Conservation (phyloP, 53 echinoderm and acorn worm genomes). For the Arbacia lixula region DNA sequence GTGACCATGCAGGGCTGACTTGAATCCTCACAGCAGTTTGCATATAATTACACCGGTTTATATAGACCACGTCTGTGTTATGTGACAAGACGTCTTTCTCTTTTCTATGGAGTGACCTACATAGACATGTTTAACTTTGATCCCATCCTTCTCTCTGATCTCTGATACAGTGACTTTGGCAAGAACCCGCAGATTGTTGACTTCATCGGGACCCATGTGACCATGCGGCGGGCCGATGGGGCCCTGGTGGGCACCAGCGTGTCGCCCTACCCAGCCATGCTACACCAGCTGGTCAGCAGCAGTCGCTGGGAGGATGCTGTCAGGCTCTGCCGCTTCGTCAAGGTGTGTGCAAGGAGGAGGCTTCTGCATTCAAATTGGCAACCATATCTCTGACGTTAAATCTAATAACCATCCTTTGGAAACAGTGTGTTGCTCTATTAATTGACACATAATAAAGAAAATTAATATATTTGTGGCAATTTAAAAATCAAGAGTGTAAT, state of each 20-base stretch:
- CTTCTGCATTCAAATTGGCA: neutral
- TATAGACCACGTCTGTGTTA: too few species aligned
- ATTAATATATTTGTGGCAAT: too few species aligned
- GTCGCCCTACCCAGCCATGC: slow-evolving; percentile 90
- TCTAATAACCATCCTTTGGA: too few species aligned
- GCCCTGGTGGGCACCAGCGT: slow-evolving; percentile 92
- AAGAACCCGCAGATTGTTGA: slow-evolving; percentile 93
- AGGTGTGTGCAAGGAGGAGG: slow-evolving; percentile 68
- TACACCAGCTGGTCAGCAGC: slow-evolving; percentile 88
- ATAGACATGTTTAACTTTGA: neutral
- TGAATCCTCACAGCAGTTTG: too few species aligned
- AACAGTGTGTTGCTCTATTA: too few species aligned
- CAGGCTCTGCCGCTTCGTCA: slow-evolving; percentile 93
- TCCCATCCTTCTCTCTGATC: too few species aligned
- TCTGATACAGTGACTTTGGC: slow-evolving; percentile 96
- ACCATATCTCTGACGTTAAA: too few species aligned
- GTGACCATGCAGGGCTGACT: too few species aligned
- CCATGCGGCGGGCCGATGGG: slow-evolving; percentile 95
- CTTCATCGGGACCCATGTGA: slow-evolving; percentile 92
- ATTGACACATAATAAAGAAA: too few species aligned
- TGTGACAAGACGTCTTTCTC: too few species aligned
- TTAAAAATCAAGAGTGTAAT: too few species aligned
- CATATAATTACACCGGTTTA: too few species aligned
- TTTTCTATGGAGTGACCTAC: neutral
- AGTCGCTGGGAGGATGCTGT: slow-evolving; percentile 98